Base-by-base conservation (phyloP, 1,140 invertebrate genomes). In the Scylla paramamosain region DNA sequence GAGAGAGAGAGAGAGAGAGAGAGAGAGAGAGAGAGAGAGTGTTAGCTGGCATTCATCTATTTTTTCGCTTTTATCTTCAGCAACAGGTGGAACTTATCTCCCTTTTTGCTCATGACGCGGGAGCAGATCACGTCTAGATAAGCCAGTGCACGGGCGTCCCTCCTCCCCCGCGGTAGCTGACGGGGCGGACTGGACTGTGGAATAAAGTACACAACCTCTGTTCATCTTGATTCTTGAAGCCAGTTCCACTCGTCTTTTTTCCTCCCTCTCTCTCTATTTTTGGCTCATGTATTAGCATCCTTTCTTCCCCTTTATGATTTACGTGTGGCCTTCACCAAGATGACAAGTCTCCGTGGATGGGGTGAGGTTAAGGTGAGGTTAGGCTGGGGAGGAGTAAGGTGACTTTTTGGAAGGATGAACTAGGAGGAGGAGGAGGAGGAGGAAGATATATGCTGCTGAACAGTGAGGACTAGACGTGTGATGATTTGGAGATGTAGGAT, bases 1-100 rank as follows among this genome's bases (percentile, higher is more conserved):
- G 67, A 77, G 67, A 77, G 67, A 77, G 67, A 77, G 67, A 77
- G 67, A 77, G 67, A 77, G 67, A 77, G 67, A 77, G 67, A 77
- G 67, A 77, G 67, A 77, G 67, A 77, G 67, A 77, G 67, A 77
- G 67, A 77, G 67, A 77, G 67, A 77, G 67, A 77, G 67, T 16
- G 20, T n/a, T 7, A 77, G 20, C n/a, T n/a, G n/a, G 67, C 67
- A 77, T 25, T 77, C 67, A n/a, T 77, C 67, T 77, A 0, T 77
- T 77, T 77, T 77, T n/a, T 39, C 6, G 1, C 8, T 8, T 77
- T 77, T n/a, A 77, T 77, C 67, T 77, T 8, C 25, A 6, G 25
- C 20, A 77, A 20, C 67, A 77, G 67, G 25, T n/a, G 20, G 25
- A 77, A 77, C 20, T 77, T 77, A n/a, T 77, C 67, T 77, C 25